Evolutionary conservation across 2,797 vertebrate genomes (phyloP).

Genomic region (Syndactyla subalaris): DNA sequence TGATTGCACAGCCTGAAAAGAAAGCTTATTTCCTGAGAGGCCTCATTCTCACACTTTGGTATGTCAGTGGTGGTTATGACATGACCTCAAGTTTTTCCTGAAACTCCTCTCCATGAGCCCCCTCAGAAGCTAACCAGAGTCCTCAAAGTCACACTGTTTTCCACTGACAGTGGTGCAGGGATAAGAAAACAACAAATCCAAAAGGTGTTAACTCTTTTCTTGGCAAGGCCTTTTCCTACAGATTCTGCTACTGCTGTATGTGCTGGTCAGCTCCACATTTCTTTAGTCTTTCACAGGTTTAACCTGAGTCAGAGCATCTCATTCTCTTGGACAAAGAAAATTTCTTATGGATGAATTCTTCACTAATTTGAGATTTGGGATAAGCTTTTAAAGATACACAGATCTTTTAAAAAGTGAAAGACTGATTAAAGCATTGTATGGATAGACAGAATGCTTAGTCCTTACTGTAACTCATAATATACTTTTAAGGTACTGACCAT

Average conservation of each 20-base stretch:
- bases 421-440: not conserved
- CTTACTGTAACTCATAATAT: not conserved
- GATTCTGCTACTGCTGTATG: not conserved
- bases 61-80: not conserved
- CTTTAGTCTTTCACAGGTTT: not conserved
- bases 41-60: not conserved
- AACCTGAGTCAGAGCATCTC: not conserved
- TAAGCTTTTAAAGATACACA: not conserved
- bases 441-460: not conserved
- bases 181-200: not conserved
- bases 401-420: not conserved
- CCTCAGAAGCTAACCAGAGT: not conserved
- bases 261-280: not conserved
- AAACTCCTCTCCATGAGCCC: not conserved
- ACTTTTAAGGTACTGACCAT: not conserved
- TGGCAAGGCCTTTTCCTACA: not conserved
- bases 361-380: not conserved
- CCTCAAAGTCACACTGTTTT: not conserved
- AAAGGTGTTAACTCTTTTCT: not conserved
- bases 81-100: not conserved
- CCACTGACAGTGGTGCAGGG: not conserved
- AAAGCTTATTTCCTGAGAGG: not conserved
- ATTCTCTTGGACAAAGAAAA: not conserved
- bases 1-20: not conserved
- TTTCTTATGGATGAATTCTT: not conserved